These are phyloP conservation scores for Scatophagus argus DNA, from an alignment of 2,113 vertebrate species.

Conservation along the genomic window DNA sequence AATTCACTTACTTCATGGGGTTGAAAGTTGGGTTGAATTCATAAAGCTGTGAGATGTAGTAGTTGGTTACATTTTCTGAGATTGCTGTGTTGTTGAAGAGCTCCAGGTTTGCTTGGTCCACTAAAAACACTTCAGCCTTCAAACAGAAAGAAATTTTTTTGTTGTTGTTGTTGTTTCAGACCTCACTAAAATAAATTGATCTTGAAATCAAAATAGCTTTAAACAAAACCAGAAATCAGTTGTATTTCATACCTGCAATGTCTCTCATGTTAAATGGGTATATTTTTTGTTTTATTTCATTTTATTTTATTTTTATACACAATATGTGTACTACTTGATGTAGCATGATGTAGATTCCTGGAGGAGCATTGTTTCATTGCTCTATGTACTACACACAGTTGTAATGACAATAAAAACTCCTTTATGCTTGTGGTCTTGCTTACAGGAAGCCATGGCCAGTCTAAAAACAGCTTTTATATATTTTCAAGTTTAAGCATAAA, in stretches of 20 bases:
- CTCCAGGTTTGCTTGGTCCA: constrained; percentile 69
- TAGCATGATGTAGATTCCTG: too few relatives aligned
- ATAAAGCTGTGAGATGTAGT: constrained; percentile 67
- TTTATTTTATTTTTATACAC: too few relatives aligned
- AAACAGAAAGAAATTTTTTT: constrained; percentile 29
- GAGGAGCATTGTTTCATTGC: too few relatives aligned
- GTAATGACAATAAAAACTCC: too few relatives aligned
- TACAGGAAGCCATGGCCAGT: neutral
- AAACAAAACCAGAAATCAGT: neutral
- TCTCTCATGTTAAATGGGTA: too few relatives aligned
- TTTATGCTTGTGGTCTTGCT: neutral
- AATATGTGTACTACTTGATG: too few relatives aligned
- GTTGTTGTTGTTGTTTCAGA: too few relatives aligned
- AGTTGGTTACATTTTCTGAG: constrained; percentile 42
- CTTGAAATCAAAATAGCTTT: neutral
- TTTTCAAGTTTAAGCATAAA: neutral
- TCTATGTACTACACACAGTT: too few relatives aligned
- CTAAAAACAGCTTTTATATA: neutral
- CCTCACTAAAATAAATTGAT: neutral
- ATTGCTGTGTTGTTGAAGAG: constrained; percentile 69
- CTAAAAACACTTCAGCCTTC: constrained; percentile 64
- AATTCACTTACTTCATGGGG: constrained; percentile 55
- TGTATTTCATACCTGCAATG: too few relatives aligned
- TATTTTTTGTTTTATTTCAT: too few relatives aligned
- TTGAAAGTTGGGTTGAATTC: constrained; percentile 53